Evolutionary conservation across 2,113 vertebrate genomes (phyloP), one percentile per base, ranked within the genome.

Genomic region (Coturnix japonica): DNA sequence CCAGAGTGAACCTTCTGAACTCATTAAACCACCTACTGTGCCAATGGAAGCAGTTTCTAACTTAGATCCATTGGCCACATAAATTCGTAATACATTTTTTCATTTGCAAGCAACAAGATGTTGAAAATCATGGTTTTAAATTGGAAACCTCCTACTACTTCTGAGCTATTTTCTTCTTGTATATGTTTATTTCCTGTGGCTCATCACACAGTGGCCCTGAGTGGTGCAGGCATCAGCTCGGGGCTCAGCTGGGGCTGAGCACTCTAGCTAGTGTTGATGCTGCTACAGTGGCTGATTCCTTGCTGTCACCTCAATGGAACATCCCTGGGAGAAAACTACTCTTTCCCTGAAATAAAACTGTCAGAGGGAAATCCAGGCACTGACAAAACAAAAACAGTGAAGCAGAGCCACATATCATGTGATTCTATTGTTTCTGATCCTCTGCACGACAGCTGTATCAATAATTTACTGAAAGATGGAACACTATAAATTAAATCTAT

Each of bases 381-480:
- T 95, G 94, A 46, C 3, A 63, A 93, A 94, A 95, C 77, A 90
- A 88, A 96, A 26, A 17, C 76, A 89, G 70, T 0, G 11, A 91
- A 84, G 87, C 78, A 39, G 95, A 96, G 84, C 46, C 54, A 56
- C 2, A 2, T 47, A 59, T 53, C 81, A 93, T 7, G 16, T 91
- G 89, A 91, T 70, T 56, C 64, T 43, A 4, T 84, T 86, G 87
- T 86, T 89, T 86, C 59, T 70, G 47, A 74, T 72, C 90, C 64
- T 88, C 90, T 87, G 74, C 76, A n/a, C 4, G 7, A 90, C 1
- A 4, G 30, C 46, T 12, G 7, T 82, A 92, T 84, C 91, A 94
- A 90, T 95, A 87, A 96, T 91, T 91, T 85, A 94, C 43, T 35
- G 73, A 47, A 92, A 91, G 56, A 13, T 53, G 53, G 31, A 78